Percentiles rank a stretch among this genome's conserved stretches.
Conservation (phyloP, 1,140 invertebrate species). For the Gryllus bimaculatus region DNA sequence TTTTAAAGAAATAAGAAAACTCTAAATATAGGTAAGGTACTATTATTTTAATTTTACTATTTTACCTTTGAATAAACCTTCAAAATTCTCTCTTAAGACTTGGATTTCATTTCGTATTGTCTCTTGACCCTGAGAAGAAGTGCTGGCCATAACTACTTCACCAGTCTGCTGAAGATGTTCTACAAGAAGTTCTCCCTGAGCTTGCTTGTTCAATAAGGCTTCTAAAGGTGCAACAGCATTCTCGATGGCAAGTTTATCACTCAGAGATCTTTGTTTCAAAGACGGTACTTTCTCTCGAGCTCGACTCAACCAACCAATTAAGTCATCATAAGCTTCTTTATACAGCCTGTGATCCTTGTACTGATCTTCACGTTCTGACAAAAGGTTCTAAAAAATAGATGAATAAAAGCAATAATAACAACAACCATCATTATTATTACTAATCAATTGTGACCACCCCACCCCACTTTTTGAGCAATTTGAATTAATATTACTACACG, state of each 20-base stretch:
- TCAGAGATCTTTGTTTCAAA: slow-evolving; percentile 70
- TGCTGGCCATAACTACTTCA: slow-evolving; percentile 73
- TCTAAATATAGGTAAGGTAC: no score
- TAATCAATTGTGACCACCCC: no score
- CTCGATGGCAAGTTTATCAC: slow-evolving; percentile 80
- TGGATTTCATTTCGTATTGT: slow-evolving; percentile 76
- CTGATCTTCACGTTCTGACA: slow-evolving; percentile 71
- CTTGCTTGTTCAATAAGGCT: slow-evolving; percentile 76
- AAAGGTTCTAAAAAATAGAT: slow-evolving; percentile 43
- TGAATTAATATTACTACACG: no score
- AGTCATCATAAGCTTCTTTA: slow-evolving; percentile 81
- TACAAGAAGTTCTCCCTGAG: slow-evolving; percentile 77
- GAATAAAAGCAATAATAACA: neutral
- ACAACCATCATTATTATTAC: neutral
- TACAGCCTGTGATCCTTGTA: slow-evolving; percentile 79
- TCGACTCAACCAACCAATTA: slow-evolving; percentile 72
- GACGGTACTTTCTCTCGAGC: slow-evolving; percentile 82
- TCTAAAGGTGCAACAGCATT: slow-evolving; percentile 78
- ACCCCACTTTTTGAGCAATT: no score
- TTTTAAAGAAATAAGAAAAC: no score
- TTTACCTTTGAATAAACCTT: slow-evolving; percentile 62
- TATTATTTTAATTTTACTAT: neutral
- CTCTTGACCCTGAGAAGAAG: slow-evolving; percentile 66
- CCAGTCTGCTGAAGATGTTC: slow-evolving; percentile 79
- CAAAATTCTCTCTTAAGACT: slow-evolving; percentile 72